phyloP scores from a whole-genome alignment of 2,888 invertebrate genomes.

The Magallana nippona region DNA sequence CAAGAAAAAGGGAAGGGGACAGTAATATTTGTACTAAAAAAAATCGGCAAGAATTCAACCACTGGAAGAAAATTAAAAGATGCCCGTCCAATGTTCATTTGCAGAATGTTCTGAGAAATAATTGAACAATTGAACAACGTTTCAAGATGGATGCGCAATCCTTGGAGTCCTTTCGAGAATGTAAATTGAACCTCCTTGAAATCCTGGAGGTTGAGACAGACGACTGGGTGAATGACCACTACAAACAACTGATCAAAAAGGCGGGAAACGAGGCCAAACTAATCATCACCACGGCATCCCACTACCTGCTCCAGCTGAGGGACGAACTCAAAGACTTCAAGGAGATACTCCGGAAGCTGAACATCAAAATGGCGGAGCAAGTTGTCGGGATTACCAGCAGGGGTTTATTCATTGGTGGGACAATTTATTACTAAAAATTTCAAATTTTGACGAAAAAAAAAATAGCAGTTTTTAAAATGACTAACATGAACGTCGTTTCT shows the following conservation, averaged over 20 bases:
- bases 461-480: too few species aligned
- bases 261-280: slow-evolving; percentile 5
- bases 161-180: neutral
- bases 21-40: too few species aligned
- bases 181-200: slow-evolving; percentile 12
- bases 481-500: too few species aligned
- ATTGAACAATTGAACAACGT: neutral
- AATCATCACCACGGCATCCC: neutral
- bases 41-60: too few species aligned
- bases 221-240: neutral
- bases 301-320: slow-evolving; percentile 1
- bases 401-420: neutral
- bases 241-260: slow-evolving; percentile 7
- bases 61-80: too few species aligned
- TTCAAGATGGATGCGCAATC: neutral
- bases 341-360: slow-evolving; percentile 12
- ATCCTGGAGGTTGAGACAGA: slow-evolving; percentile 7
- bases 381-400: neutral
- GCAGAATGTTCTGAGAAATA: too few species aligned
- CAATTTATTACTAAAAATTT: neutral
- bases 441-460: neutral
- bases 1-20: too few species aligned
- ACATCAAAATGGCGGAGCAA: slow-evolving; percentile 9
- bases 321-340: neutral
- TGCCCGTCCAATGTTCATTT: too few species aligned